Evolutionary conservation across 2,113 vertebrate species (phyloP).

Genomic region (Eolophus roseicapilla): DNA sequence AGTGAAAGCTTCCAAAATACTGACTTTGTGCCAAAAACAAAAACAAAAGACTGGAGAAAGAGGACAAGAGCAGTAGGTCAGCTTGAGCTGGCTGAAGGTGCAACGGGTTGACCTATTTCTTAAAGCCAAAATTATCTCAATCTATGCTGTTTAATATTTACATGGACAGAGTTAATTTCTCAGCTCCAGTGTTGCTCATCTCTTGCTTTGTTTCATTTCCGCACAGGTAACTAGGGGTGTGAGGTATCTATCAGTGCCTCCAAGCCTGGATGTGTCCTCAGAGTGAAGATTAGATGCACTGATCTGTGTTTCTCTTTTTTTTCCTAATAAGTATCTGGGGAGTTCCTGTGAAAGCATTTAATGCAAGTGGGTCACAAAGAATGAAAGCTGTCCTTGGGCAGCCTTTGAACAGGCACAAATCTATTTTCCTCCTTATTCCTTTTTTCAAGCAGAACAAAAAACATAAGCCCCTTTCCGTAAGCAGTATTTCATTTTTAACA

Average conservation of each 20-base stretch:
- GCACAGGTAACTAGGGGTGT: neutral
- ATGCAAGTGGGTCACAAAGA: constrained; percentile 66
- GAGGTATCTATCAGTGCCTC: constrained; percentile 2
- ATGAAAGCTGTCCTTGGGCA: constrained; percentile 54
- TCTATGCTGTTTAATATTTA: neutral
- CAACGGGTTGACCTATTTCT: neutral
- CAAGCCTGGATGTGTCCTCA: constrained; percentile 23
- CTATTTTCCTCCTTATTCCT: neutral
- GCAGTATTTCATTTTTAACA: constrained; percentile 35
- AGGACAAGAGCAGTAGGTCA: neutral
- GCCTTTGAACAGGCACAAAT: constrained; percentile 51
- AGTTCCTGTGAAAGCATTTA: constrained; percentile 36
- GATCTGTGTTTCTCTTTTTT: neutral
- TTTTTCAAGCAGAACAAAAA: constrained; percentile 23
- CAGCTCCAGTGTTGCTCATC: neutral
- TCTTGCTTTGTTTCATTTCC: constrained; percentile 39
- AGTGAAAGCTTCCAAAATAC: neutral
- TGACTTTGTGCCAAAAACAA: neutral
- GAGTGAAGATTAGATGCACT: constrained; percentile 33
- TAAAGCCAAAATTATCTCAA: neutral
- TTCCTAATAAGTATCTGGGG: constrained; percentile 12
- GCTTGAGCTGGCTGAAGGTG: neutral
- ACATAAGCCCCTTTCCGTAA: neutral
- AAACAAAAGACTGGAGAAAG: neutral
- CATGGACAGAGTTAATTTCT: neutral